Evolutionary conservation across 2,797 vertebrate genomes (phyloP), one percentile per base, ranked within the genome.

Genomic region (Oreonectes daqikongensis): DNA sequence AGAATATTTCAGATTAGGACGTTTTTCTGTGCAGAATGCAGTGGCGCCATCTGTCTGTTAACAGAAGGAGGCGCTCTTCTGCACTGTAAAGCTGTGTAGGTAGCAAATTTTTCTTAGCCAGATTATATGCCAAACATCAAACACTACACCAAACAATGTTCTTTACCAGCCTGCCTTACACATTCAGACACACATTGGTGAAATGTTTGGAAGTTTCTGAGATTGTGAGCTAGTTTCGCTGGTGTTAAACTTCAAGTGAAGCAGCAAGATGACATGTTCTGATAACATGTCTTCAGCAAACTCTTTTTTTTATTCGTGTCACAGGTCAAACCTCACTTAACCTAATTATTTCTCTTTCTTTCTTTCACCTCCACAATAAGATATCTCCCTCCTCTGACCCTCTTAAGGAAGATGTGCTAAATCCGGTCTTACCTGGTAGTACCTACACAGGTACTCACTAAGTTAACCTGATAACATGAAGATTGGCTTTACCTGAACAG

Each of bases 351-450:
- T 44, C 20, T 68, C 38, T 68, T 9, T 35, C 8, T 35, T 9
- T 35, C 35, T 35, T 8, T 35, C 32, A 9, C 8, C 9, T 35
- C 9, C 8, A 10, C 1, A 2, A 24, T 70, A 82, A 82, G 84
- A 75, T 82, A 83, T 22, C 30, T 71, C 55, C 46, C 48, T 55
- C 53, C 59, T 83, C 76, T 79, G 64, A 73, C 73, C 28, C 69
- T 67, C 82, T 69, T 40, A 10, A 18, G 20, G 75, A 48, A 53
- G 17, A 60, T 60, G 42, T 11, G 78, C 38, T 46, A 20, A 28
- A 61, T 40, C 66, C 38, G 28, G 26, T 52, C 11, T 72, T 59
- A 66, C 68, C 61, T 46, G 70, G 57, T 24, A 28, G 72, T 20
- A 48, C 50, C 42, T 68, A 44, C 42, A 46, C 24, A 68, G 20